Percentiles rank a stretch among this genome's conserved stretches.
Conservation (phyloP, 1,140 invertebrate genomes). For the Bombyx mandarina region DNA sequence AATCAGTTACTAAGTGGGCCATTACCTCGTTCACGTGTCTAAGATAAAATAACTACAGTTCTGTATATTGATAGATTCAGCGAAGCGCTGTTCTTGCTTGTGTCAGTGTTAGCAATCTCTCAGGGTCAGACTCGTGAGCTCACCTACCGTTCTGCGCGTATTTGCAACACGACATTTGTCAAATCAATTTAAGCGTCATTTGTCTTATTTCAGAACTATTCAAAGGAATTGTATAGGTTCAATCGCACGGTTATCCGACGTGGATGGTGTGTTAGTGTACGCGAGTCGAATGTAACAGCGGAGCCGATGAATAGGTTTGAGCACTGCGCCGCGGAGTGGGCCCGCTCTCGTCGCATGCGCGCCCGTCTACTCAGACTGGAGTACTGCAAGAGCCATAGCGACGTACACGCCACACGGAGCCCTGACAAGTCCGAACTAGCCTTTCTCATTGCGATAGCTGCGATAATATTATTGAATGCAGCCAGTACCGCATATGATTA, state of each 20-base stretch:
- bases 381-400: conserved; percentile 7
- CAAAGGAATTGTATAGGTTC: conserved; percentile 7
- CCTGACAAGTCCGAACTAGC: conserved; percentile 1
- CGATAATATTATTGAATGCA: conserved; percentile 10
- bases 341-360: neutral
- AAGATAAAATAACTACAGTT: no score
- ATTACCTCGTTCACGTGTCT: no score
- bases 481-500: conserved; percentile 13
- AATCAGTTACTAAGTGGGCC: no score
- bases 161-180: no score
- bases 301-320: conserved; percentile 5
- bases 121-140: no score
- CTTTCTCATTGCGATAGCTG: conserved; percentile 6
- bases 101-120: no score
- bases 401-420: neutral
- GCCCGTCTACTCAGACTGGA: conserved; percentile 6
- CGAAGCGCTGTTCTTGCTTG: no score
- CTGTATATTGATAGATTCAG: no score
- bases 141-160: no score
- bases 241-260: conserved; percentile 9
- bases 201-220: conserved; percentile 3
- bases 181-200: no score
- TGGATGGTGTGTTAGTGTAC: conserved; percentile 10
- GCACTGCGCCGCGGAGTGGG: conserved; percentile 6
- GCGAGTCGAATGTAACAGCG: neutral